These are phyloP conservation scores for Scelioninae gen. 1 DNA, from an alignment of 2,888 invertebrate genomes.

Conservation along the genomic window DNA sequence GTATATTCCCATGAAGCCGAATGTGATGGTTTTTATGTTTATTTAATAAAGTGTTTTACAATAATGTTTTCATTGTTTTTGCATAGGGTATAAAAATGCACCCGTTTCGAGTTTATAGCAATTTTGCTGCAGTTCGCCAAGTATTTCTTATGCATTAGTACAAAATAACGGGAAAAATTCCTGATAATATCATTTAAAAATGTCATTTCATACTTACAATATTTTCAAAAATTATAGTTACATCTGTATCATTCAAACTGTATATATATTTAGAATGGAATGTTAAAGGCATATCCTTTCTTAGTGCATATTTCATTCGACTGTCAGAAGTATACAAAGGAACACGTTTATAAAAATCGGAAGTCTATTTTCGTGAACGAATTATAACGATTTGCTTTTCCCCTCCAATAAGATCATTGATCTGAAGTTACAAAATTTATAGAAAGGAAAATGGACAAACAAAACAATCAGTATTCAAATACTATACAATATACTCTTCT, in stretches of 20 bases:
- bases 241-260: conserved; percentile 24
- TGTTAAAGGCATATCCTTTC: conserved; percentile 14
- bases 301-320: conserved; percentile 5
- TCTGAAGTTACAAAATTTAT: background rate
- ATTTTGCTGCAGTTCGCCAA: background rate
- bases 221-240: conserved; percentile 23
- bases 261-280: conserved; percentile 41
- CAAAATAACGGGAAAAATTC: conserved; percentile 13
- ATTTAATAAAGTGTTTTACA: conserved; percentile 37
- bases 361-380: background rate
- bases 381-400: background rate
- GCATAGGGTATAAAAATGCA: conserved; percentile 14
- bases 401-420: background rate
- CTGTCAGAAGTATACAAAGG: conserved; percentile 5
- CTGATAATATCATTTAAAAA: conserved; percentile 4
- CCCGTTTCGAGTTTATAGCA: conserved; percentile 6
- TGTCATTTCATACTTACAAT: conserved; percentile 10
- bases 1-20: conserved; percentile 23
- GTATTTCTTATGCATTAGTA: conserved; percentile 24
- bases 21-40: conserved; percentile 27
- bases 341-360: conserved; percentile 3
- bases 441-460: too few species aligned
- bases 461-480: too few species aligned
- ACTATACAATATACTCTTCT: too few species aligned
- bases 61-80: conserved; percentile 38